phyloP scores from a whole-genome alignment of 2,888 invertebrate species.

The Panzeria rudis region DNA sequence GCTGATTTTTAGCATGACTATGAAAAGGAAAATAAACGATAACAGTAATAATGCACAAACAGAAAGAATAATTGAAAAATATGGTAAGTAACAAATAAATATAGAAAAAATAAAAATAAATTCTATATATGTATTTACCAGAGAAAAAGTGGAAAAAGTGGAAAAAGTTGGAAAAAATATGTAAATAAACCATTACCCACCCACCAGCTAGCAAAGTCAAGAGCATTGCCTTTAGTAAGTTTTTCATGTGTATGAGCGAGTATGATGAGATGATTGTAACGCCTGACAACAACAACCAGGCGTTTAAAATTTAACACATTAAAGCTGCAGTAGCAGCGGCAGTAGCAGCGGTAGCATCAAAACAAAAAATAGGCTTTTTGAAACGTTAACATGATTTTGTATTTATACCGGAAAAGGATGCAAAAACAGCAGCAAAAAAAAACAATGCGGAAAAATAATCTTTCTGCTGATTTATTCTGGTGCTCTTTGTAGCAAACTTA shows the following conservation, averaged over 20 bases:
- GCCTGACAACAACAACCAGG: conserved; percentile 72
- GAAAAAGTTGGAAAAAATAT: conserved; percentile 9
- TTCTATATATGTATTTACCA: neutral
- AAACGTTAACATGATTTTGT: conserved; percentile 63
- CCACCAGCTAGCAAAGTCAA: conserved; percentile 65
- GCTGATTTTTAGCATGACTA: conserved; percentile 48
- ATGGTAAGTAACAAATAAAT: conserved; percentile 60
- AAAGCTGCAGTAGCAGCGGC: conserved; percentile 29
- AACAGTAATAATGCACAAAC: conserved; percentile 35
- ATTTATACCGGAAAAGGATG: conserved; percentile 70
- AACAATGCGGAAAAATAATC: conserved; percentile 24
- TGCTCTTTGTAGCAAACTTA: conserved; percentile 29
- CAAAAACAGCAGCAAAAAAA: conserved; percentile 54
- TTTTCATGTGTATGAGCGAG: conserved; percentile 24
- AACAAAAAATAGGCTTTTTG: conserved; percentile 49
- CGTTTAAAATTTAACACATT: conserved; percentile 73
- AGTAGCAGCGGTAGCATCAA: conserved; percentile 14
- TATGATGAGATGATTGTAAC: conserved; percentile 59
- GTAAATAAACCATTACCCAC: conserved; percentile 62
- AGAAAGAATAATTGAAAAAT: conserved; percentile 56
- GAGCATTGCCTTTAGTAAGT: conserved; percentile 72
- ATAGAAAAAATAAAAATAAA: conserved; percentile 18
- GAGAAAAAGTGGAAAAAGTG: conserved; percentile 5
- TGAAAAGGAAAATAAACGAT: conserved; percentile 49
- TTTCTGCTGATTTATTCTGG: conserved; percentile 31